These are phyloP conservation scores for Oreohelix idahoensis DNA, from an alignment of 1,140 invertebrate species.

Conservation along the genomic window DNA sequence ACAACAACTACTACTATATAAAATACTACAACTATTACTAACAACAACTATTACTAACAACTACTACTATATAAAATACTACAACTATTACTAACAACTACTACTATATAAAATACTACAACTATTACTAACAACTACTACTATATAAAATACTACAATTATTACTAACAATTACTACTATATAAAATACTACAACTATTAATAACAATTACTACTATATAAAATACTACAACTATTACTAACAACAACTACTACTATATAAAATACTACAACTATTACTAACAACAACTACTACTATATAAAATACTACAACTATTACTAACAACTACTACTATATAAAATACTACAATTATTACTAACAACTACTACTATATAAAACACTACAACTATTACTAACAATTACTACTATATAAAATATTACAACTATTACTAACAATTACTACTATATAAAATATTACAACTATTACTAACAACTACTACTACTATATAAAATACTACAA, in stretches of 20 bases:
- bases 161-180: not conserved
- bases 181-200: not conserved
- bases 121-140: not conserved
- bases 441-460: too few species aligned
- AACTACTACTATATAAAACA: too few species aligned
- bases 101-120: too few species aligned
- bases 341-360: too few species aligned
- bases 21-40: too few species aligned
- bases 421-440: not conserved
- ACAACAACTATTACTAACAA: not conserved
- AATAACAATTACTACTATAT: not conserved
- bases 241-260: not conserved
- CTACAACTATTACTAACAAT: not conserved
- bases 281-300: too few species aligned
- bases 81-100: too few species aligned
- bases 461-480: too few species aligned
- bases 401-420: not conserved
- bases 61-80: too few species aligned
- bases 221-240: not conserved
- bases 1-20: not conserved
- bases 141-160: not conserved
- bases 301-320: too few species aligned
- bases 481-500: too few species aligned
- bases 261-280: not conserved
- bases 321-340: too few species aligned